Evolutionary conservation across 2,113 vertebrate species (phyloP), one percentile per base, ranked within the genome.

Genomic region (Indri indri): DNA sequence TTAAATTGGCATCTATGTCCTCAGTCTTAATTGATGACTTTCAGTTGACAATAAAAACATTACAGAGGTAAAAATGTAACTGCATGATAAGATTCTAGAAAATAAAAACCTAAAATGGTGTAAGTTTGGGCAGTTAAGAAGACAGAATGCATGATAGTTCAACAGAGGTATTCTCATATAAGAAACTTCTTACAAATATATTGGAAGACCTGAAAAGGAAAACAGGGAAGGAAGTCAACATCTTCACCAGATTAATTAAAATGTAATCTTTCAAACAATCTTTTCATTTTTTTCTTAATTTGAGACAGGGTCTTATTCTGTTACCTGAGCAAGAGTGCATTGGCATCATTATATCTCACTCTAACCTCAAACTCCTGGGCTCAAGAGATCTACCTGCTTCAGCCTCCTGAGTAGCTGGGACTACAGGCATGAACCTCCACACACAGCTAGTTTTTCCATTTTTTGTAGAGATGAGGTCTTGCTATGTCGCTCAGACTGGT

Each of bases 21-120:
- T 27, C 77, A 37, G 80, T 79, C 50, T 76, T 91, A 74, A 93
- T 61, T 71, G 4, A 94, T 88, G 70, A 57, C 65, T 96, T 92
- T 63, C 42, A 87, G 23, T 34, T 84, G 34, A 76, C 25, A 94
- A 18, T 74, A 87, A 91, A 47, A 88, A 81, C 6, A 82, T 66
- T 34, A 74, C 1, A 88, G 27, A 88, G 6, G 4, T 70, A 91
- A 91, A 16, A 84, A 81, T 91, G 17, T 57, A 95, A 34, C 18
- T 10, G 90, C 11, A 42, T 34, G 7, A 32, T 61, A 76, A 90
- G 9, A 86, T 73, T 95, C n/a, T 47, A 74, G 57, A 9, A 61
- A 65, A 71, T 73, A 57, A 71, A 20, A 23, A 27, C 18, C 85
- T 40, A 68, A 77, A 93, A 95, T n/a, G 17, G 2, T 57, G 12